Evolutionary conservation across 2,113 vertebrate species (phyloP), one percentile per base, ranked within the genome.

Genomic region (Epinephelus lanceolatus): DNA sequence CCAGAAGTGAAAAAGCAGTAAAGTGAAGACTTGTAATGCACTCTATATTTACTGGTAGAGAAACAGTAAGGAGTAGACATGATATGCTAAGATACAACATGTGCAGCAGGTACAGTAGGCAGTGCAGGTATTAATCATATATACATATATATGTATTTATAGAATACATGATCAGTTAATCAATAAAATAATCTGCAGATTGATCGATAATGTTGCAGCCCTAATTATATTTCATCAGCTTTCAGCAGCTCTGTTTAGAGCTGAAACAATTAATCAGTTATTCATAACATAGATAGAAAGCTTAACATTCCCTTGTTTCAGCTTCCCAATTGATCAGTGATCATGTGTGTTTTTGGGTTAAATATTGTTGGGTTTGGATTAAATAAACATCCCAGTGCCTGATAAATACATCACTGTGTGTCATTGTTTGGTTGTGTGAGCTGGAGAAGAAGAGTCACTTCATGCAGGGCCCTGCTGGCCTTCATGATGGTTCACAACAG

Each of bases 361-460:
- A 55, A 23, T 55, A 12, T 55, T 55, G 52, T 55, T 55, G 8
- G 53, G 53, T 12, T 56, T 56, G n/a, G 53, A 56, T 45, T 33
- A 14, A 62, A 45, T 19, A 40, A 68, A 76, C 69, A 27, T 1
- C 47, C 45, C 62, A 23, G 66, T 13, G 56, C n/a, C 13, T 0
- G 53, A 62, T 63, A 45, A 69, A 37, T 45, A 4, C 9, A 0
- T 7, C 74, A 81, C 23, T 76, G 78, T 76, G 52, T 63, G 67
- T 67, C 40, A 27, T 23, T 52, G 70, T 63, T 51, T 23, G 51
- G 4, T 13, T 3, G 65, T 55, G 67, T 14, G 63, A 59, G 27
- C 56, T 55, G 72, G 8, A 25, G 61, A 84, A 78, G 87, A 86
- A 75, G 69, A 53, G 70, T 12, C 10, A 3, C 71, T 81, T 72